phyloP scores from a whole-genome alignment of 37 sponge, comb jelly and placozoan species.

The Ephydatia muelleri region DNA sequence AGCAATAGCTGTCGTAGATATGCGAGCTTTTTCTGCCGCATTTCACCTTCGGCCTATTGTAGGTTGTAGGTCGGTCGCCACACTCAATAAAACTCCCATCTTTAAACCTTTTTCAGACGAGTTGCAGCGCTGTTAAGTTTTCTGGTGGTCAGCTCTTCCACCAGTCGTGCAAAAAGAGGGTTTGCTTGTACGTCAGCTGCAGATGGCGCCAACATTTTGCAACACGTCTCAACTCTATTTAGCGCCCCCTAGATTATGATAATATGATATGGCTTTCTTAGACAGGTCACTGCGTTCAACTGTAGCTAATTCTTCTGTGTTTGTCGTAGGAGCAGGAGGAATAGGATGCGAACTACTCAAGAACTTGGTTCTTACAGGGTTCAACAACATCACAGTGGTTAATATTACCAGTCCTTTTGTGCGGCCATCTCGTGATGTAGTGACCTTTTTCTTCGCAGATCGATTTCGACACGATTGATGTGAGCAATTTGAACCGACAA shows the following conservation, averaged over 20 bases:
- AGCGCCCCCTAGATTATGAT: background rate
- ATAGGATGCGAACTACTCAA: constrained; percentile 98
- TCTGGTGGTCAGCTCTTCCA: background rate
- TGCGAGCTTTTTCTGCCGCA: background rate
- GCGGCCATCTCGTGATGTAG: background rate
- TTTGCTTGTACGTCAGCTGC: background rate
- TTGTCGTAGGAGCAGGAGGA: constrained; percentile 99
- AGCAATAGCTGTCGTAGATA: background rate
- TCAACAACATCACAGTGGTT: constrained; percentile 82
- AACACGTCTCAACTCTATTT: background rate
- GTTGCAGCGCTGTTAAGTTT: background rate
- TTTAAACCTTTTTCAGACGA: background rate
- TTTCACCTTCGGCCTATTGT: background rate
- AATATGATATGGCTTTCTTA: background rate
- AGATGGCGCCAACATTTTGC: background rate
- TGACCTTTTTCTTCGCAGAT: constrained; percentile 51
- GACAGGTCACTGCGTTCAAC: background rate
- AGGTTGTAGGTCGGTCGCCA: background rate
- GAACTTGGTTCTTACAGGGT: constrained; percentile 95
- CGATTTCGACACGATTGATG: constrained; percentile 99
- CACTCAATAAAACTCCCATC: background rate
- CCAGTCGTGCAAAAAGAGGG: background rate
- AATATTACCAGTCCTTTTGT: constrained; percentile 15
- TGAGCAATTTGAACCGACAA: constrained; percentile 97
- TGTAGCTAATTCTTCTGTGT: constrained; percentile 38